Evolutionary conservation across 2,113 vertebrate genomes (phyloP).

Genomic region (human (Homo sapiens)): DNA sequence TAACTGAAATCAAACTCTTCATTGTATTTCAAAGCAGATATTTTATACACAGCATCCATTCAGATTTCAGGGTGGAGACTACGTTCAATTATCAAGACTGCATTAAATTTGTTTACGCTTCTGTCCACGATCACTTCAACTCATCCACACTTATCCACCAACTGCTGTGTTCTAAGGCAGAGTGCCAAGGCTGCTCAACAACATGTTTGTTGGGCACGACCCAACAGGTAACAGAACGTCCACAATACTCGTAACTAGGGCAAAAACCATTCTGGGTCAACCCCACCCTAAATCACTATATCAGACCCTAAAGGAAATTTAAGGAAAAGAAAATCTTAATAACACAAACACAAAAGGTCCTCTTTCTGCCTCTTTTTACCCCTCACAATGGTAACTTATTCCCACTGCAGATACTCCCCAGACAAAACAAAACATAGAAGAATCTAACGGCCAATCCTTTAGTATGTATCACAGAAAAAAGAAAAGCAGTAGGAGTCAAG

Average conservation of each 20-base stretch:
- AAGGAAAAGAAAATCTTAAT: neutral
- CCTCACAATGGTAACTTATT: neutral
- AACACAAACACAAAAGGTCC: neutral
- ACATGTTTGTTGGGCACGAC: conserved; percentile 4
- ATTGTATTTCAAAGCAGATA: neutral
- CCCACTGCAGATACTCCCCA: neutral
- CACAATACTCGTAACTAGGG: neutral
- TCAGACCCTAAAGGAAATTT: neutral
- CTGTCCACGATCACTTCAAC: neutral
- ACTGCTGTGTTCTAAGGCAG: neutral
- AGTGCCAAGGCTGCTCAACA: neutral
- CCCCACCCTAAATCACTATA: neutral
- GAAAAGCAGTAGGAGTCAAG: neutral
- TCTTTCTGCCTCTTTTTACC: neutral
- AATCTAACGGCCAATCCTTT: neutral
- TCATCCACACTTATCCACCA: neutral
- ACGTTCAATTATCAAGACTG: neutral
- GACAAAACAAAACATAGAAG: neutral
- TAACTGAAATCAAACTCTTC: neutral
- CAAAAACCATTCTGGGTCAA: neutral
- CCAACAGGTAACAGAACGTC: neutral
- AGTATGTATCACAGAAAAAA: neutral
- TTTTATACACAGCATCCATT: neutral
- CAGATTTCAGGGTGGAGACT: neutral
- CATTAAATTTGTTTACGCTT: neutral